These are phyloP conservation scores for Montipora cactus DNA, from an alignment of 64 coral and sea anemone genomes.

Conservation along the genomic window DNA sequence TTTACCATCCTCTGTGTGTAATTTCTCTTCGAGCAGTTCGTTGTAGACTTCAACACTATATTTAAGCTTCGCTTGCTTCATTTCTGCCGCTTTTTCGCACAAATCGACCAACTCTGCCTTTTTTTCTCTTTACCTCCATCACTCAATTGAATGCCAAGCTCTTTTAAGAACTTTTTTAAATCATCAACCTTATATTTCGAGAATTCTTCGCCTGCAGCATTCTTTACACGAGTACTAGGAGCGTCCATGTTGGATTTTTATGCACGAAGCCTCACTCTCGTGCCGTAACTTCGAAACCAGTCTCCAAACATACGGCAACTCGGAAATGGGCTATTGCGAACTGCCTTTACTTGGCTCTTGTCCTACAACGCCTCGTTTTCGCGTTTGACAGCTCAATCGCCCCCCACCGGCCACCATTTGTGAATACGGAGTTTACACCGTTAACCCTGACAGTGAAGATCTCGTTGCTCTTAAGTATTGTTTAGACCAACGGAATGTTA, in stretches of 20 bases:
- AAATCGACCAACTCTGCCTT: conserved; percentile 66
- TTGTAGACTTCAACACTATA: conserved; percentile 59
- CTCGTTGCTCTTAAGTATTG: too few relatives aligned
- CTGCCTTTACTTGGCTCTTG: too few relatives aligned
- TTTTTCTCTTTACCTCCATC: conserved; percentile 69
- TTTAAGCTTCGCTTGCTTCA: conserved; percentile 61
- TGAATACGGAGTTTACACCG: too few relatives aligned
- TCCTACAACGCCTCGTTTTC: too few relatives aligned
- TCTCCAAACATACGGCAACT: neutral
- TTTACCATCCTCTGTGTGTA: conserved; percentile 64
- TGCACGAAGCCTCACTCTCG: conserved; percentile 33
- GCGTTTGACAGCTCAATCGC: too few relatives aligned
- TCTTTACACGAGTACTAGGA: neutral
- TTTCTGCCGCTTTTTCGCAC: conserved; percentile 53
- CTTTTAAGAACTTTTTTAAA: conserved; percentile 73
- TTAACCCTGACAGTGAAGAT: too few relatives aligned
- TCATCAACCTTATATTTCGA: conserved; percentile 60
- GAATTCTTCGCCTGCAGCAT: conserved; percentile 57
- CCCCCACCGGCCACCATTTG: too few relatives aligned
- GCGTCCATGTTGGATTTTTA: conserved; percentile 31
- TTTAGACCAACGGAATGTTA: too few relatives aligned
- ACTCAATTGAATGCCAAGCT: conserved; percentile 68
- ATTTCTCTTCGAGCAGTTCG: conserved; percentile 57
- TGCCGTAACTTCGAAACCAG: neutral
- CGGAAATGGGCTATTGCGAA: neutral